Percentiles rank a stretch among this genome's conserved stretches.
phyloP scores from a whole-genome alignment of 2,113 vertebrate species.

The Scortum barcoo region DNA sequence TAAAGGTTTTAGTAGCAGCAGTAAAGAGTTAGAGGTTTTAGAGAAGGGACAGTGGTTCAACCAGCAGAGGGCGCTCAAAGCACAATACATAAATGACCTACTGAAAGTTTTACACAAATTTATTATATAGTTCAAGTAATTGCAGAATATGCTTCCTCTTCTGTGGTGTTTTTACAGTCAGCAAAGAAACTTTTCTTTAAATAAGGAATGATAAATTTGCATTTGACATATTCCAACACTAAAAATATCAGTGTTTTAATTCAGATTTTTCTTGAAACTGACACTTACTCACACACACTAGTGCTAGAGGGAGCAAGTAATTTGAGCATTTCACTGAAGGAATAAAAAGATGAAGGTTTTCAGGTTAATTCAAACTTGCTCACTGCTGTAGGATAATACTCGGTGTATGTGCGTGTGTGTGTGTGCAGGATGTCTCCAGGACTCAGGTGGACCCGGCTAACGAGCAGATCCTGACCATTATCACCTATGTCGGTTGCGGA shows the following conservation, averaged over 20 bases:
- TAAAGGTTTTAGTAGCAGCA: not conserved
- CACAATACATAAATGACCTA: not conserved
- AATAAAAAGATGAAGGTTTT: not conserved
- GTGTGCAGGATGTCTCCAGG: slow-evolving; percentile 86
- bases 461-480: slow-evolving; percentile 85
- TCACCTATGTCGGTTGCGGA: slow-evolving; percentile 90
- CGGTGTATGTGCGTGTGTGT: not conserved
- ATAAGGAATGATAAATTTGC: not conserved
- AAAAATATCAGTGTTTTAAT: not conserved
- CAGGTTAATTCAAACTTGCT: not conserved
- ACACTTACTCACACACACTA: not conserved
- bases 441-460: slow-evolving; percentile 76
- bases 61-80: slow-evolving; percentile 56
- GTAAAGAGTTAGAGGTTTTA: not conserved
- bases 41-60: not conserved
- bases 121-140: not conserved
- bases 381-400: not conserved
- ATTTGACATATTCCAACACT: not conserved
- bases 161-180: not conserved
- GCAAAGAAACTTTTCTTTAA: not conserved
- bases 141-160: not conserved
- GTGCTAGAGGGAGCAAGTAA: not conserved
- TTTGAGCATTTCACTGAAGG: not conserved
- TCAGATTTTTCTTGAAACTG: not conserved
- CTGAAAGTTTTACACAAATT: not conserved